A percentile compares a stretch with the other conserved stretches of the same genome.
Conservation (phyloP, 35 echinoderm and acorn worm genomes). For the Acanthaster planci region DNA sequence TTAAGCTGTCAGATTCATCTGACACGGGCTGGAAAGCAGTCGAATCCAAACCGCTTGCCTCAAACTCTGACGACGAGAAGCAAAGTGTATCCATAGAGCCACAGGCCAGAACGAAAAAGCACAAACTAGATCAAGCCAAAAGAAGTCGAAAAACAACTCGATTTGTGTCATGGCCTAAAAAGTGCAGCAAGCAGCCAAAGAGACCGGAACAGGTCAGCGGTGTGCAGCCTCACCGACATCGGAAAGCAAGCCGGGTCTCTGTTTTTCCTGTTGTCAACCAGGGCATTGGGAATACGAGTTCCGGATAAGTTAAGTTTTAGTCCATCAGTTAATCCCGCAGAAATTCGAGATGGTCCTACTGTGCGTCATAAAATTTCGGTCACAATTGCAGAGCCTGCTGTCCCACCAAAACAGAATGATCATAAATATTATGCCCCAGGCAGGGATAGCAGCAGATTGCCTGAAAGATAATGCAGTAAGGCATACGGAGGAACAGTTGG, state of each 20-base stretch:
- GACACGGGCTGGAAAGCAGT: neutral
- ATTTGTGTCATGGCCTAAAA: neutral
- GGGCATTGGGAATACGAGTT: neutral
- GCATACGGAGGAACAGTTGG: too few species aligned
- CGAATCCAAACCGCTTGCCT: neutral
- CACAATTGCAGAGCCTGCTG: too few species aligned
- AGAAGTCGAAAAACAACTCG: neutral
- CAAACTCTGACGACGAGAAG: neutral
- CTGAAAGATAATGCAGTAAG: too few species aligned
- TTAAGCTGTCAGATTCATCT: too few species aligned
- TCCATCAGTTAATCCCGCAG: too few species aligned
- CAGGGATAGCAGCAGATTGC: too few species aligned
- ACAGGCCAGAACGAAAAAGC: slow-evolving; percentile 18
- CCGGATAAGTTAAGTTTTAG: neutral
- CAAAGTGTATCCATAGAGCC: neutral
- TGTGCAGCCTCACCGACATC: neutral
- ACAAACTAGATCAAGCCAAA: neutral
- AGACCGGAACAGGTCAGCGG: neutral
- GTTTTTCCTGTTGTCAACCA: neutral
- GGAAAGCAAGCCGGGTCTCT: neutral
- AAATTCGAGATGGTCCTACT: too few species aligned
- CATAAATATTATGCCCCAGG: too few species aligned
- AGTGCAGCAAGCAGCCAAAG: neutral
- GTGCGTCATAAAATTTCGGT: too few species aligned
- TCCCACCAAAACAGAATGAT: too few species aligned